Percentiles rank a stretch among this genome's conserved stretches.
Conservation (phyloP, 2,113 vertebrate genomes). For the Prionailurus viverrinus region DNA sequence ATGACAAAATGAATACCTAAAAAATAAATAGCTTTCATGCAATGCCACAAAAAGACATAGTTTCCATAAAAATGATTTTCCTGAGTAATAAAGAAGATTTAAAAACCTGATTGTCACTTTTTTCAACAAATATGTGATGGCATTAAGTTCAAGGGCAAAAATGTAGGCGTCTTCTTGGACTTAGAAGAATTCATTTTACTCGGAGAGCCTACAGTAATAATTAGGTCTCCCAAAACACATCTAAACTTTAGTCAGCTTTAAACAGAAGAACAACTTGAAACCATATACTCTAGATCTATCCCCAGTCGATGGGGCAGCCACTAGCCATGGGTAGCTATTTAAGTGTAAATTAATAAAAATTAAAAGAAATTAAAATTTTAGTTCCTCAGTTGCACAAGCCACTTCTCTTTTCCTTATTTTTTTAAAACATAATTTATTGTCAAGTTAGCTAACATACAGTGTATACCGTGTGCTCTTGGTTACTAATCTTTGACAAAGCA, state of each 20-base stretch:
- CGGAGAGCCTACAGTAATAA: not conserved
- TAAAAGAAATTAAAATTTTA: not conserved
- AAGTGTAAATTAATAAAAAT: not conserved
- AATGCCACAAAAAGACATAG: not conserved
- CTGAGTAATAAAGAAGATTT: constrained; percentile 27
- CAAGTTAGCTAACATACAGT: too few relatives aligned
- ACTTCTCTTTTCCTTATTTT: not conserved
- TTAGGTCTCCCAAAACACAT: not conserved
- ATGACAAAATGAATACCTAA: not conserved
- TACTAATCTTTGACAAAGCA: too few relatives aligned
- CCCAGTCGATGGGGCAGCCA: not conserved
- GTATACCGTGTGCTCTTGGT: too few relatives aligned
- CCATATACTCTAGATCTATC: not conserved
- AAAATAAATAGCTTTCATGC: not conserved
- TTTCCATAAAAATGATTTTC: constrained; percentile 27
- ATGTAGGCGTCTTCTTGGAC: not conserved
- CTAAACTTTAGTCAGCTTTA: not conserved
- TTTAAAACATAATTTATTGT: too few relatives aligned
- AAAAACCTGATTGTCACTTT: not conserved
- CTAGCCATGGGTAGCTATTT: not conserved
- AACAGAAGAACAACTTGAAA: not conserved
- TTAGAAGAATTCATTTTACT: not conserved
- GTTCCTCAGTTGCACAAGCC: not conserved
- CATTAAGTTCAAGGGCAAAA: not conserved
- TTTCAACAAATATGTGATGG: not conserved